Conservation (phyloP, 2,888 invertebrate genomes). For the Drosophila rellima region DNA sequence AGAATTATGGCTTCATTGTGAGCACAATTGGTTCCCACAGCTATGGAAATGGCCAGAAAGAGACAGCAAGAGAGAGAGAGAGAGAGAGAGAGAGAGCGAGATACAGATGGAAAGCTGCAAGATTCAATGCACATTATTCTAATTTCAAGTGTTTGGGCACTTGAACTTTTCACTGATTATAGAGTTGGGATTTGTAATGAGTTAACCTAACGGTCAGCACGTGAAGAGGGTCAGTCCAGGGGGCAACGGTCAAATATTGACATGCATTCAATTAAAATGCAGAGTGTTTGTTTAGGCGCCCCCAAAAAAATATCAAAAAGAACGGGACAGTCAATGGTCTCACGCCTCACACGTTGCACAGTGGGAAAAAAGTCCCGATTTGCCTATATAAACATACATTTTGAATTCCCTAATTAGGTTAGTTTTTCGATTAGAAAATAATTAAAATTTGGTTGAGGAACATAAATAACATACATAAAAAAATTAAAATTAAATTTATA, state of each 20-base stretch:
- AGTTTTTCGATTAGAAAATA: no score
- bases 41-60: constrained; percentile 2
- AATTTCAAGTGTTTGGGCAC: constrained; percentile 69
- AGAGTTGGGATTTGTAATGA: constrained; percentile 3
- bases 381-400: not conserved
- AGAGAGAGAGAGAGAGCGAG: not conserved
- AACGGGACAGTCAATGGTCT: constrained; percentile 47
- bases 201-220: constrained; percentile 71
- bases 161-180: constrained; percentile 43
- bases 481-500: no score
- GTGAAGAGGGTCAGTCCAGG: constrained; percentile 1
- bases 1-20: constrained; percentile 81
- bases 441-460: no score
- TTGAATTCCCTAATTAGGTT: no score
- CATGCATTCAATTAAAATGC: constrained; percentile 66
- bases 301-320: constrained; percentile 28
- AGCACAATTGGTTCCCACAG: constrained; percentile 65
- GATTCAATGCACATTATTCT: constrained; percentile 70
- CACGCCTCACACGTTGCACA: constrained; percentile 50
- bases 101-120: not conserved
- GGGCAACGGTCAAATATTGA: constrained; percentile 62
- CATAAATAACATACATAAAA: no score
- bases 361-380: not conserved
- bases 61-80: not conserved
- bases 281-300: constrained; percentile 70